Conservation (phyloP, 1,140 invertebrate genomes). For the Halictus rubicundus region DNA sequence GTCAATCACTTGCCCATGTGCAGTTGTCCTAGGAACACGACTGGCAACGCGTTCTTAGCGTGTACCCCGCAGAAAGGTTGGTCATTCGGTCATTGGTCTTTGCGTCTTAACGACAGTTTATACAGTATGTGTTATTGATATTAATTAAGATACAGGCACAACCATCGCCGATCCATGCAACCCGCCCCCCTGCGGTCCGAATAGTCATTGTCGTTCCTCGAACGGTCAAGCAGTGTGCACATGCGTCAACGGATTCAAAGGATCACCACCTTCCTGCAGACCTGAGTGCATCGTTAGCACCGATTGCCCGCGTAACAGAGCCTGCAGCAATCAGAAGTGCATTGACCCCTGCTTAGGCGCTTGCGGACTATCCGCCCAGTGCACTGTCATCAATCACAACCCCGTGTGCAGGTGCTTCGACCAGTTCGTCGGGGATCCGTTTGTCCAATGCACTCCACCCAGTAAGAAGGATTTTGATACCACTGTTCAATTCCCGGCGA, state of each 20-base stretch:
- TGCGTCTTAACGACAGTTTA: neutral
- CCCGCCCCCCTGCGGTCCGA: slow-evolving; percentile 85
- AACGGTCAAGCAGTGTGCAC: slow-evolving; percentile 86
- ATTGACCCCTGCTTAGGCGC: slow-evolving; percentile 86
- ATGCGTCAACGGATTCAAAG: slow-evolving; percentile 84
- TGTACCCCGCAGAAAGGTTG: slow-evolving; percentile 79
- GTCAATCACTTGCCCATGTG: slow-evolving; percentile 89
- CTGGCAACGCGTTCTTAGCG: slow-evolving; percentile 86
- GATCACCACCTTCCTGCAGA: slow-evolving; percentile 85
- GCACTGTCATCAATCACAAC: slow-evolving; percentile 84
- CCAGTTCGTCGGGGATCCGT: slow-evolving; percentile 83
- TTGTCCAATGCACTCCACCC: slow-evolving; percentile 80
- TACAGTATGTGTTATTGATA: neutral
- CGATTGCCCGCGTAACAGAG: slow-evolving; percentile 84
- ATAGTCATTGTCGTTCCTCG: slow-evolving; percentile 84
- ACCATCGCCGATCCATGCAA: slow-evolving; percentile 82
- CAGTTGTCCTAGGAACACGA: slow-evolving; percentile 84
- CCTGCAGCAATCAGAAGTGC: slow-evolving; percentile 87
- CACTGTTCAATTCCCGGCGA: neutral
- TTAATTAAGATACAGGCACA: slow-evolving; percentile 44
- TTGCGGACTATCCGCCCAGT: slow-evolving; percentile 85
- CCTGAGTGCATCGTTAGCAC: slow-evolving; percentile 86
- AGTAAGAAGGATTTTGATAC: slow-evolving; percentile 71
- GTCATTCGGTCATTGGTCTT: slow-evolving; percentile 37
- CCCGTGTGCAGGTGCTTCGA: slow-evolving; percentile 84